Evolutionary conservation across 2,888 invertebrate genomes (phyloP).

Genomic region (Eretmocerus hayati): DNA sequence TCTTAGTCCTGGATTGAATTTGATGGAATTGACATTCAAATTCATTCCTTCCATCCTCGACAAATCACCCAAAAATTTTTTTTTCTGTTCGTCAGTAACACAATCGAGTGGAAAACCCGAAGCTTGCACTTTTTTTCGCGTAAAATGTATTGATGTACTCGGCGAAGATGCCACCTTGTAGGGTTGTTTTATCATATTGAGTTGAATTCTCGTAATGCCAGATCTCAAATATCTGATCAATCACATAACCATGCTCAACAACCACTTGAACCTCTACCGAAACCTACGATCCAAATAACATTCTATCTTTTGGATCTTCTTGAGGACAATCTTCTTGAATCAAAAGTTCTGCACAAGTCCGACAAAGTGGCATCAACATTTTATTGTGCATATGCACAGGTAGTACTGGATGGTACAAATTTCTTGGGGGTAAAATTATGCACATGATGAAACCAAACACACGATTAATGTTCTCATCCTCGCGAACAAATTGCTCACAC

Average conservation of each 20-base stretch:
- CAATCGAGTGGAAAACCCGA: neutral
- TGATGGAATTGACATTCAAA: neutral
- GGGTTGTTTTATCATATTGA: conserved; percentile 23
- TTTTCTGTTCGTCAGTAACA: neutral
- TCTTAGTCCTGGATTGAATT: neutral
- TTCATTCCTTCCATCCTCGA: neutral
- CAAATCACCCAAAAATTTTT: neutral
- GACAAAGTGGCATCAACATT: conserved; percentile 39
- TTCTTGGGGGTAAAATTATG: conserved; percentile 24
- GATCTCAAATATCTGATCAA: conserved; percentile 35
- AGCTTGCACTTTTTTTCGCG: conserved; percentile 19
- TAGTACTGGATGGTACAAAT: conserved; percentile 33
- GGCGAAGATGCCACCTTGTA: conserved; percentile 27
- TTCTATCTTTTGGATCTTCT: conserved; percentile 24
- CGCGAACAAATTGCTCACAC: conserved; percentile 6
- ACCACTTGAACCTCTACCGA: conserved; percentile 37
- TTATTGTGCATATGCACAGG: conserved; percentile 29
- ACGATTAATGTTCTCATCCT: conserved; percentile 15
- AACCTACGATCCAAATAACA: conserved; percentile 36
- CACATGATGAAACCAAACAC: conserved; percentile 26
- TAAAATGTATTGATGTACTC: conserved; percentile 34
- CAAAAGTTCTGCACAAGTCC: conserved; percentile 27
- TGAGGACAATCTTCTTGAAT: conserved; percentile 32
- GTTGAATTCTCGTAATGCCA: conserved; percentile 35
- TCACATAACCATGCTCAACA: conserved; percentile 31